Percentiles rank a stretch among this genome's conserved stretches.
phyloP scores from a whole-genome alignment of 1,140 invertebrate genomes.

The Solenopsis fugax region DNA sequence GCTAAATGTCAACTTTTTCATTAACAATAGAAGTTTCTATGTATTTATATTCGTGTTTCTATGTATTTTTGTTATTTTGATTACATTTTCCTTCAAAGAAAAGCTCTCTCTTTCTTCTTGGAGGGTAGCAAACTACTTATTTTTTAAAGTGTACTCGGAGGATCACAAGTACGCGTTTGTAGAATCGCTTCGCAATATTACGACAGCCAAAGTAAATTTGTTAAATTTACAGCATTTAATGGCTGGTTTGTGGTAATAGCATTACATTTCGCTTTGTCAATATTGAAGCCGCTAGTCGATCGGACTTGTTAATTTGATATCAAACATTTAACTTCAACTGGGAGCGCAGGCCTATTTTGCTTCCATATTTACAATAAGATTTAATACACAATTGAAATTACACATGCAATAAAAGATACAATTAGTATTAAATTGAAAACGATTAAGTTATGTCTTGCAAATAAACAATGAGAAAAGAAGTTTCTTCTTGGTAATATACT shows the following conservation, averaged over 20 bases:
- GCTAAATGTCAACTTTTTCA: neutral
- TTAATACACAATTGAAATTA: constrained; percentile 28
- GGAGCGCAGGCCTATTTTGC: constrained; percentile 54
- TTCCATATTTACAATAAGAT: constrained; percentile 56
- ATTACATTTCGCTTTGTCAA: constrained; percentile 60
- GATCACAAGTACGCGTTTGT: neutral
- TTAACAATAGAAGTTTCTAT: constrained; percentile 7
- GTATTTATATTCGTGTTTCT: neutral
- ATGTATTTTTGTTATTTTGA: neutral
- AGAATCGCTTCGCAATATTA: constrained; percentile 27
- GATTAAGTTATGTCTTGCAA: neutral
- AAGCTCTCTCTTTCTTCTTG: neutral
- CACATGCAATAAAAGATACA: neutral
- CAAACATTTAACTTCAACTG: constrained; percentile 60
- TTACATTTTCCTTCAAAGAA: constrained; percentile 33
- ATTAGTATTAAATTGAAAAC: neutral
- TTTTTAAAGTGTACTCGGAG: constrained; percentile 4
- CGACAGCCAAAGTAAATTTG: constrained; percentile 51
- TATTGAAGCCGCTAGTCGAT: constrained; percentile 64
- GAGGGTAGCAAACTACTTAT: neutral
- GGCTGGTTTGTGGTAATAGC: constrained; percentile 62
- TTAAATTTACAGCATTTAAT: constrained; percentile 62
- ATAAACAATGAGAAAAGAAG: neutral
- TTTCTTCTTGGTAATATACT: neutral
- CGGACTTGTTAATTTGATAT: constrained; percentile 65